Conservation (phyloP, 2,113 vertebrate species). For the Albula glossodonta region DNA sequence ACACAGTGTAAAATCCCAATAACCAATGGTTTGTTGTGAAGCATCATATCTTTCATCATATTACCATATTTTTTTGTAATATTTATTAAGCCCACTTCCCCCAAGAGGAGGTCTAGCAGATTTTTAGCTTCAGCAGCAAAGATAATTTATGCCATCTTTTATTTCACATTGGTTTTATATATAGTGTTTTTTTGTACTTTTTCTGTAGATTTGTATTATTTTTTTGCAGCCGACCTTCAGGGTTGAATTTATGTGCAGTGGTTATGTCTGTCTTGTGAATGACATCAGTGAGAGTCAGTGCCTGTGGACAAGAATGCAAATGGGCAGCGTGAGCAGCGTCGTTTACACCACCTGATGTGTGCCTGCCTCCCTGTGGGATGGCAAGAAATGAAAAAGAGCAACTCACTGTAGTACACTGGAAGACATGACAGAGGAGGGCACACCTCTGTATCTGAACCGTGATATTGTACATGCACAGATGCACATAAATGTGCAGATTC, state of each 20-base stretch:
- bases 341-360: slow-evolving; percentile 30
- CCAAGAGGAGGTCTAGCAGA: background rate
- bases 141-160: background rate
- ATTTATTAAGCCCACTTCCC: background rate
- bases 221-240: background rate
- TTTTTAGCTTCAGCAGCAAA: background rate
- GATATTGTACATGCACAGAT: background rate
- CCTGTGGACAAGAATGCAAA: slow-evolving; percentile 31
- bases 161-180: background rate
- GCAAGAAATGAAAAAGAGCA: background rate
- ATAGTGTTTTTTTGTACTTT: background rate
- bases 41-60: background rate
- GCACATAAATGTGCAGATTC: slow-evolving; percentile 20
- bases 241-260: background rate
- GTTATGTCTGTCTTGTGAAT: slow-evolving; percentile 35
- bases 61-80: background rate
- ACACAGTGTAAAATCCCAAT: background rate
- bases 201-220: background rate
- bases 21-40: background rate
- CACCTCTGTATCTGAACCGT: background rate
- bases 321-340: slow-evolving; percentile 33
- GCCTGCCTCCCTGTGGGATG: slow-evolving; percentile 18
- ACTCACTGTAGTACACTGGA: background rate
- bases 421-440: background rate
- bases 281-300: slow-evolving; percentile 25